Percentiles rank a stretch among this genome's conserved stretches.
phyloP scores from a whole-genome alignment of 1,140 invertebrate species.

The Argopecten irradians region DNA sequence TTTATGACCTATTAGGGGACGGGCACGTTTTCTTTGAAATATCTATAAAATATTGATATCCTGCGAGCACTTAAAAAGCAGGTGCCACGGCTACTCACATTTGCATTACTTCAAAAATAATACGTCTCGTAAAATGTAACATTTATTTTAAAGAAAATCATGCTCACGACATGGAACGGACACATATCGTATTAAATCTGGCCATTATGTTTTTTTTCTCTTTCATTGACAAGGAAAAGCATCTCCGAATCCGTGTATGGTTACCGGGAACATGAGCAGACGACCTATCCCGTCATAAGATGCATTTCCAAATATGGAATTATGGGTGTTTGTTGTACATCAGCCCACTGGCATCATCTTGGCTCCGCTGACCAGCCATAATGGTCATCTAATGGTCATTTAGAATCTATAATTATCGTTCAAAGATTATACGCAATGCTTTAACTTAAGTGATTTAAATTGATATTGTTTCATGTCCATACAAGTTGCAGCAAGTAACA shows the following conservation, averaged over 20 bases:
- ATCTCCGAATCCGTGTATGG: background rate
- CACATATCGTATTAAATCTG: background rate
- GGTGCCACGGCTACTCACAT: background rate
- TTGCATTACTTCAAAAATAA: slow-evolving; percentile 19
- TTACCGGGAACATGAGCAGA: background rate
- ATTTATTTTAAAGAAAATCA: background rate
- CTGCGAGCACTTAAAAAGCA: background rate
- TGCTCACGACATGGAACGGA: background rate
- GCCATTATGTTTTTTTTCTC: background rate
- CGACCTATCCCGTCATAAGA: background rate
- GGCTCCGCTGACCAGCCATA: background rate
- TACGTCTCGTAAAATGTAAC: background rate
- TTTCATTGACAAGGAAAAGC: background rate
- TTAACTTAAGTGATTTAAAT: background rate
- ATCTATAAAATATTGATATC: slow-evolving; percentile 24
- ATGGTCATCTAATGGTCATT: slow-evolving; percentile 10
- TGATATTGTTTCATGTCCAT: background rate
- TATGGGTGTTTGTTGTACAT: background rate
- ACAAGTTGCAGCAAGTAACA: background rate
- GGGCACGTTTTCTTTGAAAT: background rate
- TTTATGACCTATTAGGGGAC: slow-evolving; percentile 1
- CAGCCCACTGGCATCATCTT: background rate
- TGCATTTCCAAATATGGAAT: slow-evolving; percentile 8
- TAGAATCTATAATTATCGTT: background rate
- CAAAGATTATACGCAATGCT: background rate